These are phyloP conservation scores for Hoplodrina ambigua DNA, from an alignment of 2,888 invertebrate species.

Conservation along the genomic window DNA sequence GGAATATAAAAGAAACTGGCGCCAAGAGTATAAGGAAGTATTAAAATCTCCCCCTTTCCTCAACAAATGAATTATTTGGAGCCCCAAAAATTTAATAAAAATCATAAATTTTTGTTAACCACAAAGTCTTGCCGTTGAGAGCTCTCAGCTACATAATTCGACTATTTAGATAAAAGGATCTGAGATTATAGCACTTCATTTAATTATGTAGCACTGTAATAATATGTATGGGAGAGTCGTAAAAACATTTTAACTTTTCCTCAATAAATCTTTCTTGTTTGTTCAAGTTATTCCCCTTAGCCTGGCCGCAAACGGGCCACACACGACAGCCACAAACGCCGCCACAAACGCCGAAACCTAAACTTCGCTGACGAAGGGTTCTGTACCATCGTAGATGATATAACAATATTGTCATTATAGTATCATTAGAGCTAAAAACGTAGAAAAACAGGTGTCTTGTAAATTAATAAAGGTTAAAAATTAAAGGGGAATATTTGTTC, in stretches of 20 bases:
- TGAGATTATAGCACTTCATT: constrained; percentile 53
- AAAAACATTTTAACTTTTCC: constrained; percentile 57
- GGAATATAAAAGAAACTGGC: constrained; percentile 8
- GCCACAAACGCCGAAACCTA: no score
- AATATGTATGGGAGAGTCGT: constrained; percentile 36
- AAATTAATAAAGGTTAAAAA: no score
- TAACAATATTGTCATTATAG: no score
- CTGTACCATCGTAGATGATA: no score
- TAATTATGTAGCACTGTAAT: constrained; percentile 53
- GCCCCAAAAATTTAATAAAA: constrained; percentile 7
- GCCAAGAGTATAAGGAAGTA: neutral
- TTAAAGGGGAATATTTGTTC: no score
- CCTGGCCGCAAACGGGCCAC: no score
- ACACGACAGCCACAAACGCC: no score
- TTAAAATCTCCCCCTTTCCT: neutral
- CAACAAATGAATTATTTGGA: constrained; percentile 12
- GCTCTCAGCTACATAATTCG: constrained; percentile 41
- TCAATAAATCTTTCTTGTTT: constrained; percentile 59
- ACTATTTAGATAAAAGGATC: constrained; percentile 37
- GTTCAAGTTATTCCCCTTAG: constrained; percentile 28
- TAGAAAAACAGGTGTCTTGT: no score
- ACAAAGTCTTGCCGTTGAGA: constrained; percentile 7
- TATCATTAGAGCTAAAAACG: no score
- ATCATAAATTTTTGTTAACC: constrained; percentile 9
- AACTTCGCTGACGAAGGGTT: no score